Conservation (phyloP, 2,113 vertebrate species). For the Pitta sordida region DNA sequence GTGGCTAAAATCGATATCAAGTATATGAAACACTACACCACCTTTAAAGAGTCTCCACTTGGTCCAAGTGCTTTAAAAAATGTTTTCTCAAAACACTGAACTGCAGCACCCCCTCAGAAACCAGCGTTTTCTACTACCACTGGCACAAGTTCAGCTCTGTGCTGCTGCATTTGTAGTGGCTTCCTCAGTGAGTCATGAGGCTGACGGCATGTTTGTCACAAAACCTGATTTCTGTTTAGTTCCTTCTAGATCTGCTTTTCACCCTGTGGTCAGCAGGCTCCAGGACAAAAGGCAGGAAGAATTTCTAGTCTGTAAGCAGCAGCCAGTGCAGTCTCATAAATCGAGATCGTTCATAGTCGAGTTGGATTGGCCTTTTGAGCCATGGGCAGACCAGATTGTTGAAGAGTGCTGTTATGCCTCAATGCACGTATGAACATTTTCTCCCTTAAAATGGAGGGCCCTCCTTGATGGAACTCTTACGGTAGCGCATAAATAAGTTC, state of each 20-base stretch:
- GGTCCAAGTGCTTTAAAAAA: not conserved
- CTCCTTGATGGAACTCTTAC: not conserved
- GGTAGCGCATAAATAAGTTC: not conserved
- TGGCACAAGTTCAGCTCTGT: not conserved
- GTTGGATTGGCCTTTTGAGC: not conserved
- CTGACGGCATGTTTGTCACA: rapidly evolving
- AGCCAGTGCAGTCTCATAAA: not conserved
- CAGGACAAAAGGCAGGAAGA: not conserved
- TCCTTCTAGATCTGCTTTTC: not conserved
- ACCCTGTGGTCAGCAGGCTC: not conserved
- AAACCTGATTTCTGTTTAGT: not conserved
- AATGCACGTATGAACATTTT: rapidly evolving
- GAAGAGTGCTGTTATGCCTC: not conserved
- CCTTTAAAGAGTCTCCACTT: not conserved
- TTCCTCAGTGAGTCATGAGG: not conserved
- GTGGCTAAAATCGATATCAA: rapidly evolving
- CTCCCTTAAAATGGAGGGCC: not conserved
- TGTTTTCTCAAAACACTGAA: not conserved
- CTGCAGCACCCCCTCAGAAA: not conserved
- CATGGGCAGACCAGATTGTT: not conserved
- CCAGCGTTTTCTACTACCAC: not conserved
- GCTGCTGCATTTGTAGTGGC: rapidly evolving
- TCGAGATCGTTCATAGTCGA: not conserved
- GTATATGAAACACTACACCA: not conserved
- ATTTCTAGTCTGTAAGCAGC: not conserved